Evolutionary conservation across 2,113 vertebrate genomes (phyloP), one percentile per base, ranked within the genome.

Genomic region (Elgaria multicarinata): DNA sequence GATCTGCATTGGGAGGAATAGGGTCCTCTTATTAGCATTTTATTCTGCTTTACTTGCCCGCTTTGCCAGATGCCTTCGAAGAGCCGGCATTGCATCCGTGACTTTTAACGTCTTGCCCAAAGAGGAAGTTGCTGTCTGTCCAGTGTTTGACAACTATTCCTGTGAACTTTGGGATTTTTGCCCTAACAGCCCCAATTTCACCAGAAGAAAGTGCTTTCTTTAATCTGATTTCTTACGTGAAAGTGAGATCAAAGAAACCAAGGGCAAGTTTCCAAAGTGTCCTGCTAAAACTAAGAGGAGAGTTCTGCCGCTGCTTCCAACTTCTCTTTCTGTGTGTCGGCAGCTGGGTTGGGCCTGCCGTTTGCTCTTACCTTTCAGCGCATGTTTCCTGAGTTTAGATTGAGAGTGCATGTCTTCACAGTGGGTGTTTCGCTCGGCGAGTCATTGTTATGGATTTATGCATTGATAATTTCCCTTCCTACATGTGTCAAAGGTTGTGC

Each of bases 241-340:
- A 91, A 0, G 0, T 69, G 39, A 22, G 9, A 1, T 91, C 85
- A 90, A 66, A n/a, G 67, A 64, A n/a, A 88, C 53, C 87, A 66
- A 92, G 5, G 53, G 89, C 90, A 83, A 74, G 42, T 89, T 91
- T 93, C 95, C 93, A 92, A 91, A 89, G 90, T 88, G 86, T 80
- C 94, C 93, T 87, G 94, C 96, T 94, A 92, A 94, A 94, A 90
- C 92, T 93, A 88, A 74, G 88, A 1, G 62, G 91, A 76, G 4
- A 20, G 55, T 82, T 36, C 33, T 24, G 7, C 24, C 76, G 84
- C 4, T 42, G 0, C n/a, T 89, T 64, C n/a, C 3, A 36, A 12
- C 87, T 71, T 81, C 1, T 39, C 0, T 33, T 20, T 9, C 24
- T 83, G 36, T 91, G 74, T 86, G 89, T 94, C 93, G 90, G 88